Evolutionary conservation across 1,140 invertebrate genomes (phyloP).

Genomic region (Zaprionus africanus): DNA sequence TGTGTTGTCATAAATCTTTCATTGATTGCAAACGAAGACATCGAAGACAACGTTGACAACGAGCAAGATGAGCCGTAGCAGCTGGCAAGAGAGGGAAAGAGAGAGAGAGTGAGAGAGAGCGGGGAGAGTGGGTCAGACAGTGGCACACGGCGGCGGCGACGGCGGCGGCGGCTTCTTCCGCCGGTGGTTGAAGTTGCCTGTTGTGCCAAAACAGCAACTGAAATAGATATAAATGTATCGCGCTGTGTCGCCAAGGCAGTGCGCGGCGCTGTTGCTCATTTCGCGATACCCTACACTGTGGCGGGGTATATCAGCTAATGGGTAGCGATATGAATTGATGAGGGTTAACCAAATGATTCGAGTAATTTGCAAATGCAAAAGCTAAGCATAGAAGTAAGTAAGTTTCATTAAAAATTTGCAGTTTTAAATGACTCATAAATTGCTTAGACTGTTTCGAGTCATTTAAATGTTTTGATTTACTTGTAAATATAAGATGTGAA

Average conservation of each 20-base stretch:
- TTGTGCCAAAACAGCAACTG: constrained; percentile 63
- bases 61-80: constrained; percentile 45
- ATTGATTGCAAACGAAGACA: constrained; percentile 81
- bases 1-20: constrained; percentile 79
- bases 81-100: constrained; percentile 14
- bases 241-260: constrained; percentile 50
- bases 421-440: neutral
- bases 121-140: constrained; percentile 8
- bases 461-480: neutral
- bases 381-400: too few species aligned
- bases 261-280: constrained; percentile 53
- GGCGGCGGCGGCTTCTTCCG: constrained; percentile 7
- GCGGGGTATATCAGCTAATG: neutral
- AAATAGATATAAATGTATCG: constrained; percentile 78
- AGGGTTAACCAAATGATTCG: neutral
- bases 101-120: neutral
- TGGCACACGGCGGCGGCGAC: constrained; percentile 6
- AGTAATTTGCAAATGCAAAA: neutral
- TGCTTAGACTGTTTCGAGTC: neutral
- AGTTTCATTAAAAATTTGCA: neutral
- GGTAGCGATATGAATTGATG: neutral
- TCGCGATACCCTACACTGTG: neutral
- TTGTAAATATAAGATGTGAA: neutral
- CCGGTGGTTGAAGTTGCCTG: constrained; percentile 21
- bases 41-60: constrained; percentile 63